Conservation (phyloP, 2,113 vertebrate genomes). For the Archocentrus centrarchus region DNA sequence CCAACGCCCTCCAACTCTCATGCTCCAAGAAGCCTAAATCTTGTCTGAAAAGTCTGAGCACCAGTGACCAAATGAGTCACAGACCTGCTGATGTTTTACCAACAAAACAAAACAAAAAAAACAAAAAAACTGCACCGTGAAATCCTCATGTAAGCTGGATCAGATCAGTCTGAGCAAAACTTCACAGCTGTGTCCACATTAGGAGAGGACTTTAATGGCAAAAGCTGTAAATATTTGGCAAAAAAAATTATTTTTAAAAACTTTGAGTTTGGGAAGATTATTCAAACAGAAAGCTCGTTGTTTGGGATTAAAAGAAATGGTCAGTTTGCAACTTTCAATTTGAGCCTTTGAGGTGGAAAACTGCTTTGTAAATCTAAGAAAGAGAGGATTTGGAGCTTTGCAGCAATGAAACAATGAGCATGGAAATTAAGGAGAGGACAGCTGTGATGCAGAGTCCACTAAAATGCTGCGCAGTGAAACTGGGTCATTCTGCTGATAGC, state of each 20-base stretch:
- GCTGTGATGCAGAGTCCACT: background rate
- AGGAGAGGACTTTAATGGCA: background rate
- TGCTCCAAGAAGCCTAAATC: background rate
- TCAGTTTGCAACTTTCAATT: background rate
- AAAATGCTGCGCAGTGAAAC: conserved; percentile 20
- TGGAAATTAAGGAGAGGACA: background rate
- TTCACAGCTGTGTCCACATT: conserved; percentile 9
- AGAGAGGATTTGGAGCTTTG: conserved; percentile 29
- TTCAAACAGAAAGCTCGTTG: conserved; percentile 24
- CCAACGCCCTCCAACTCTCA: background rate
- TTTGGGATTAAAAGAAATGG: conserved; percentile 24
- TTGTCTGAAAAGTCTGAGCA: background rate
- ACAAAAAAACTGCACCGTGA: background rate
- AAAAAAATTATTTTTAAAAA: conserved; percentile 30
- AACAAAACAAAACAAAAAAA: background rate
- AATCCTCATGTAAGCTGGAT: background rate
- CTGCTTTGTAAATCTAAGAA: conserved; percentile 35
- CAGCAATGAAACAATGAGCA: background rate
- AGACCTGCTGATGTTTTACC: conserved; percentile 12
- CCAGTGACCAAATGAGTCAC: background rate
- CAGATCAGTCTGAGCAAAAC: background rate
- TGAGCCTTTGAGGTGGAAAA: conserved; percentile 15
- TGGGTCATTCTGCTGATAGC: conserved; percentile 31
- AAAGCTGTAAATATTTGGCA: conserved; percentile 19
- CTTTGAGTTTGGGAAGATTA: background rate